Percentiles rank a stretch among this genome's conserved stretches.
Conservation (phyloP, 92 coral and sea anemone species). For the Anthopleura xanthogrammica region DNA sequence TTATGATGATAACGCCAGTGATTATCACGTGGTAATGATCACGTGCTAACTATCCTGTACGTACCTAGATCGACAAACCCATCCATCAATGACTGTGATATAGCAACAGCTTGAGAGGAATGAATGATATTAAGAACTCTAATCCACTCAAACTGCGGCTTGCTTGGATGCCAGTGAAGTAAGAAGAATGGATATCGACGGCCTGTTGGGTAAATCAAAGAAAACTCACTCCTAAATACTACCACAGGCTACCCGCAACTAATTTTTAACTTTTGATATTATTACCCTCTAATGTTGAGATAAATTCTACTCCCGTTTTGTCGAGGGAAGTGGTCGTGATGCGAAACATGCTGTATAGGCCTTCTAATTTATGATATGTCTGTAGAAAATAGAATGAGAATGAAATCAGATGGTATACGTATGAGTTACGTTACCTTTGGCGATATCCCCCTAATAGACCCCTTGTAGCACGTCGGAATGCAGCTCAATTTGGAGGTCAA, state of each 20-base stretch:
- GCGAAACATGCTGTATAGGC: slow-evolving; percentile 11
- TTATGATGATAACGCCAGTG: too few relatives aligned
- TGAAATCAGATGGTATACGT: background rate
- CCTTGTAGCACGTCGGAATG: too few relatives aligned
- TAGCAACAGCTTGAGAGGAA: slow-evolving; percentile 11
- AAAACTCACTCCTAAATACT: background rate
- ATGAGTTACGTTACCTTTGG: too few relatives aligned
- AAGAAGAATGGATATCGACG: slow-evolving; percentile 21
- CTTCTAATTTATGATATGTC: slow-evolving; percentile 1
- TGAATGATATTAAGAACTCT: slow-evolving; percentile 1
- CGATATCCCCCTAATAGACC: too few relatives aligned
- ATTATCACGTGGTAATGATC: background rate
- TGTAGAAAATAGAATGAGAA: background rate
- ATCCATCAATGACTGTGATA: slow-evolving; percentile 8
- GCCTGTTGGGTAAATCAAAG: slow-evolving; percentile 2
- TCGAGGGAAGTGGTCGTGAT: slow-evolving; percentile 18
- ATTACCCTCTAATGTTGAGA: slow-evolving; percentile 37
- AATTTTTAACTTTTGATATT: too few relatives aligned
- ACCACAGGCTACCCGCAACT: too few relatives aligned
- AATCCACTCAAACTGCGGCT: slow-evolving; percentile 29
- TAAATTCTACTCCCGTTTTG: slow-evolving; percentile 14
- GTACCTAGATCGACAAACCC: slow-evolving; percentile 18
- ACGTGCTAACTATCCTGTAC: background rate
- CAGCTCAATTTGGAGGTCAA: too few relatives aligned
- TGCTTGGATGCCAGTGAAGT: slow-evolving; percentile 41